A percentile compares a stretch with the other conserved stretches of the same genome.
Conservation (phyloP, 1,140 invertebrate species). For the Philaenus spumarius region DNA sequence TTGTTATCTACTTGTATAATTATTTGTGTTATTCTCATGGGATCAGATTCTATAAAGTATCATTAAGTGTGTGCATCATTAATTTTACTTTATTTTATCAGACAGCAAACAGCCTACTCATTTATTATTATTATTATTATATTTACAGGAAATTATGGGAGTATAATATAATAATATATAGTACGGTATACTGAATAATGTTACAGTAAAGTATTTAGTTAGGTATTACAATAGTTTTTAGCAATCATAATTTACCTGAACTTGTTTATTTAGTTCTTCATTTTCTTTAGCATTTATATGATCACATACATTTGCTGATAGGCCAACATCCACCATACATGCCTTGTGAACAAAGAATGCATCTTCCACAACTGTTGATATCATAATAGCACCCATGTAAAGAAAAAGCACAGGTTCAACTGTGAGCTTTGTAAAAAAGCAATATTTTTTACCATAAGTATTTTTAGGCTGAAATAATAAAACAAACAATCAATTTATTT, state of each 20-base stretch:
- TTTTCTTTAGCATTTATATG: conserved; percentile 48
- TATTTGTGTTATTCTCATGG: too few species aligned
- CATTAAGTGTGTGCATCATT: too few species aligned
- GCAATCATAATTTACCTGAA: conserved; percentile 55
- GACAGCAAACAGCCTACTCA: too few species aligned
- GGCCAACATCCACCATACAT: conserved; percentile 59
- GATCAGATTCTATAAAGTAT: too few species aligned
- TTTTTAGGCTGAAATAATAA: neutral
- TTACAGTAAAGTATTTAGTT: too few species aligned
- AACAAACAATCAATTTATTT: neutral
- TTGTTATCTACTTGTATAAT: too few species aligned
- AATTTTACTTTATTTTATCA: too few species aligned
- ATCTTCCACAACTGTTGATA: conserved; percentile 65
- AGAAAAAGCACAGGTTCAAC: conserved; percentile 71
- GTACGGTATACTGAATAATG: too few species aligned
- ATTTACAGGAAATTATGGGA: too few species aligned
- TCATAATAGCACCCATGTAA: conserved; percentile 74
- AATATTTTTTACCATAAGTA: neutral
- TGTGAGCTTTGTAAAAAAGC: conserved; percentile 38
- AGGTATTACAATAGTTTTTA: too few species aligned
- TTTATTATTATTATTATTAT: too few species aligned
- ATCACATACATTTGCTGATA: conserved; percentile 53
- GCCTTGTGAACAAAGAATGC: conserved; percentile 65
- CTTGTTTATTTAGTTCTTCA: conserved; percentile 48
- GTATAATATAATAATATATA: too few species aligned